A percentile compares a stretch with the other conserved stretches of the same genome.
phyloP scores from a whole-genome alignment of 1,140 invertebrate species.

The Odontomachus brunneus region DNA sequence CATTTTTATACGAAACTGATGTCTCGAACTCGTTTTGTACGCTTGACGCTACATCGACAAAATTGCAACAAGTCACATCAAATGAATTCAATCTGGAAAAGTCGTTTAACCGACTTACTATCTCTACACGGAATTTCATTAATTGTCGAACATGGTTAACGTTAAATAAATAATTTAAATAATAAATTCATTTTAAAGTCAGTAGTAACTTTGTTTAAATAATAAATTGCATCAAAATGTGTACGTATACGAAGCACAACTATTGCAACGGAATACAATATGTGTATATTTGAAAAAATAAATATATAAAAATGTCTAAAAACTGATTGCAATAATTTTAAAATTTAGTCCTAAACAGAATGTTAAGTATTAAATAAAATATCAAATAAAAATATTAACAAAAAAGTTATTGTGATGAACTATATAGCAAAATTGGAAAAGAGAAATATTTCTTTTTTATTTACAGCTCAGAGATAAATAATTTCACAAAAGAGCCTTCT shows the following conservation, averaged over 20 bases:
- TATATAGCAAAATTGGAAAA: no score
- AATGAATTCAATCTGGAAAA: conserved; percentile 21
- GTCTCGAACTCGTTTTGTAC: conserved; percentile 85
- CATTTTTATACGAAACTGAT: conserved; percentile 83
- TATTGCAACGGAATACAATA: neutral
- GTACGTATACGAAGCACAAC: neutral
- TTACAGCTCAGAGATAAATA: no score
- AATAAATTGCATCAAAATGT: neutral
- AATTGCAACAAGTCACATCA: conserved; percentile 17
- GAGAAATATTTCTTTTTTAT: no score
- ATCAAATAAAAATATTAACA: no score
- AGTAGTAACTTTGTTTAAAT: neutral
- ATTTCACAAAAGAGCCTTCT: no score
- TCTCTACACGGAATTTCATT: conserved; percentile 10
- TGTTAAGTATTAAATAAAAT: no score
- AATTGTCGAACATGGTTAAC: neutral
- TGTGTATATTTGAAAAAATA: no score
- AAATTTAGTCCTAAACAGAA: no score
- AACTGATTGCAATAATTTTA: no score
- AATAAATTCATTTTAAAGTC: neutral
- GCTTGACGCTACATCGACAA: conserved; percentile 78
- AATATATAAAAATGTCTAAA: no score
- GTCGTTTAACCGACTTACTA: neutral
- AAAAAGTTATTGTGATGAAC: no score
- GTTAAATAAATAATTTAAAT: conserved; percentile 1